Percentiles rank a stretch among this genome's conserved stretches.
phyloP scores from a whole-genome alignment of 2,888 invertebrate species.

The Urechis unicinctus region DNA sequence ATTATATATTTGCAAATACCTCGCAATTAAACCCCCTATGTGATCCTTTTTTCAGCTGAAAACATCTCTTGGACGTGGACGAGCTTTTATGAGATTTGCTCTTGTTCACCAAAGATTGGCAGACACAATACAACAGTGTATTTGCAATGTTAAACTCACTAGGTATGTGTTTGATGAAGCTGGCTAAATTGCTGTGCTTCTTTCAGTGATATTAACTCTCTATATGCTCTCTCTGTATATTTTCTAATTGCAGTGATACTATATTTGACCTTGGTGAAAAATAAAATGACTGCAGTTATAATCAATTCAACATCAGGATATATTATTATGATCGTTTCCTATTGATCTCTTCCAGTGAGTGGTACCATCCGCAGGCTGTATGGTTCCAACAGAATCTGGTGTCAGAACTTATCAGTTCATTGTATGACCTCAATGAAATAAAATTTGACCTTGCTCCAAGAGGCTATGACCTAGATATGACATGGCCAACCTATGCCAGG shows the following conservation, averaged over 20 bases:
- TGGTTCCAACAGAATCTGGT: conserved; percentile 36
- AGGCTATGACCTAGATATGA: conserved; percentile 51
- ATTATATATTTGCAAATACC: too few species aligned
- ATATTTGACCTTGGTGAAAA: not conserved
- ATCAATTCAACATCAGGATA: too few species aligned
- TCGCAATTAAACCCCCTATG: too few species aligned
- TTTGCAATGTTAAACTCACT: conserved; percentile 39
- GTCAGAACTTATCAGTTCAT: conserved; percentile 35
- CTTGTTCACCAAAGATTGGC: conserved; percentile 50
- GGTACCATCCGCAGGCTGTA: conserved; percentile 42
- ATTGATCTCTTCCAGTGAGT: conserved; percentile 44
- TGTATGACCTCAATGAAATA: conserved; percentile 51
- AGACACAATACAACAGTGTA: conserved; percentile 51
- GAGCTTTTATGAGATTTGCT: conserved; percentile 51
- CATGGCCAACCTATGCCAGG: conserved; percentile 52
- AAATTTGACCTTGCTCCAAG: conserved; percentile 51
- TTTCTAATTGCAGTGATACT: too few species aligned
- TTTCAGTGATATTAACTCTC: too few species aligned
- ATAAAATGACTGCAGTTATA: not conserved
- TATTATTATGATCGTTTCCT: conserved; percentile 1
- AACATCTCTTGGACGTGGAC: conserved; percentile 48
- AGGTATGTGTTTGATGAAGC: conserved; percentile 27
- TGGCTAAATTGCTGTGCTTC: too few species aligned
- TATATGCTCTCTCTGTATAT: too few species aligned
- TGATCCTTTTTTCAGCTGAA: conserved; percentile 46